Base-by-base conservation (phyloP, 2,888 invertebrate genomes). In the Apotomis capreana region DNA sequence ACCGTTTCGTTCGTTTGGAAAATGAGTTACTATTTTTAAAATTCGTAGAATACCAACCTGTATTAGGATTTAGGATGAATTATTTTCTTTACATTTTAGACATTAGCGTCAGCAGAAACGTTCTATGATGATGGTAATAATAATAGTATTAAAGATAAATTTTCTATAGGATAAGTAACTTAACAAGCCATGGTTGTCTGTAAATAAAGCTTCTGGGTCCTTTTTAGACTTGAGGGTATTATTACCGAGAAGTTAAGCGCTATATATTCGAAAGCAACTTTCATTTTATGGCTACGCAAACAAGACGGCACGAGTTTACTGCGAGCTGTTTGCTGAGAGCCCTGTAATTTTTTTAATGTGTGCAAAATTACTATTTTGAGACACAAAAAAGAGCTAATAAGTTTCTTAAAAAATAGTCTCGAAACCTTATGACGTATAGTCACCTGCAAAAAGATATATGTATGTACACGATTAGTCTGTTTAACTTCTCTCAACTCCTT, bases 1-100 rank as follows among this genome's bases (percentile, higher is more conserved):
- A 59, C 8, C n/a, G 59, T 60, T 60, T 60, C 36, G 26, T 49
- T 61, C 15, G 46, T 49, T 60, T 49, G 12, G 49, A 55, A 55
- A 8, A 44, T 59, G n/a, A 44, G n/a, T 3, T 40, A n/a, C 59
- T 40, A 40, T 40, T 37, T 37, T n/a, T 58, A 40, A 5, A 58
- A 58, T 37, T 59, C 4, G 59, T 59, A 13, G 59, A 40, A 49
- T 49, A 49, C 49, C 6, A 49, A 10, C 3, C 10, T 2, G 49
- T 49, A 6, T 44, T 44, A 44, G 44, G 44, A 26, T 26, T 26
- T 26, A 26, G 26, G 26, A 26, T 44, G 44, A 44, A 8, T 44
- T 8, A 44, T 8, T 44, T 58, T 36, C 13, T 5, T 60, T 46
- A 46, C 10, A 60, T 15, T 44, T 15, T 15, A 4, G 44, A 13